Evolutionary conservation across 1,140 invertebrate species (phyloP).

Genomic region (Melipona quadrifasciata): DNA sequence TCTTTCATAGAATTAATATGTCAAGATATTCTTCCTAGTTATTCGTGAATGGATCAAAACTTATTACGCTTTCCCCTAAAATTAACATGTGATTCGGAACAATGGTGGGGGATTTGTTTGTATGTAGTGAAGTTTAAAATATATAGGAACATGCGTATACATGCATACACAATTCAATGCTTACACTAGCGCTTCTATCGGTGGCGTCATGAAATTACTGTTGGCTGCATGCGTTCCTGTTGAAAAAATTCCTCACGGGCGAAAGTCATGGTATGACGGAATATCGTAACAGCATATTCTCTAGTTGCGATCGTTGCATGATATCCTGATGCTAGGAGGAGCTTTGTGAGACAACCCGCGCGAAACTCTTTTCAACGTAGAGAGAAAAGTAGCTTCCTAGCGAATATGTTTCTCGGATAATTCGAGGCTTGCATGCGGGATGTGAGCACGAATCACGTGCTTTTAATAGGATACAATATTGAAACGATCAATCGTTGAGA

Average conservation of each 20-base stretch:
- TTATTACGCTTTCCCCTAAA: constrained; percentile 79
- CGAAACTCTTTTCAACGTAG: constrained; percentile 77
- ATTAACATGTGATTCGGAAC: constrained; percentile 56
- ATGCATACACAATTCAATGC: not conserved
- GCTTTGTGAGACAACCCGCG: constrained; percentile 80
- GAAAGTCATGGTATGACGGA: constrained; percentile 80
- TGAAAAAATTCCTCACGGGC: constrained; percentile 82
- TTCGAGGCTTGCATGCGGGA: constrained; percentile 78
- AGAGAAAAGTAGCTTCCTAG: constrained; percentile 47
- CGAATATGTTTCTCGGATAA: constrained; percentile 64
- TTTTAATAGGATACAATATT: constrained; percentile 31
- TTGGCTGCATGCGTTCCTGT: constrained; percentile 79
- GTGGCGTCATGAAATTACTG: constrained; percentile 70
- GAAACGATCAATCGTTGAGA: not conserved
- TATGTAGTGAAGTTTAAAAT: not conserved
- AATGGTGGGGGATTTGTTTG: not conserved
- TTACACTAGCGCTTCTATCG: constrained; percentile 71
- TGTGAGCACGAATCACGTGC: constrained; percentile 76
- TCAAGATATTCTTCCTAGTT: not conserved
- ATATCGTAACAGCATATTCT: constrained; percentile 64
- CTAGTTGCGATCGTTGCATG: constrained; percentile 52
- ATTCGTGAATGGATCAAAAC: constrained; percentile 49
- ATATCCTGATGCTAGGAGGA: constrained; percentile 78
- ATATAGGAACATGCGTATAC: constrained; percentile 13
- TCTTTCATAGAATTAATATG: too few relatives aligned